Evolutionary conservation across 1,140 invertebrate genomes (phyloP).

Genomic region (Polyergus mexicanus): DNA sequence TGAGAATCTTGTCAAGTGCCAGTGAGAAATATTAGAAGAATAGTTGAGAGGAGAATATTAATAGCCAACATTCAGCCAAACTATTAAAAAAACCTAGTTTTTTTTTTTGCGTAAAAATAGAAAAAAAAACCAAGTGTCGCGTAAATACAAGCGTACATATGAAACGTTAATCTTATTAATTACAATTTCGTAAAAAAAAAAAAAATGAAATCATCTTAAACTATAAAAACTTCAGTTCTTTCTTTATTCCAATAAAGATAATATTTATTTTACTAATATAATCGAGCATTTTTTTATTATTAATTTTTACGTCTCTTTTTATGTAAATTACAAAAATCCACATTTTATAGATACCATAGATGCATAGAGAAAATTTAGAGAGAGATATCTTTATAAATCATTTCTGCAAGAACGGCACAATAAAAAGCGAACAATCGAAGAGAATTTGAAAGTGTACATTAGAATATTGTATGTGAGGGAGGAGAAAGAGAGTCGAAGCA

Average conservation of each 20-base stretch:
- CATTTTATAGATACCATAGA: not conserved
- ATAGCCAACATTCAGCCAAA: conserved; percentile 18
- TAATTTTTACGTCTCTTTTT: no score
- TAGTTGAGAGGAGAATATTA: conserved; percentile 64
- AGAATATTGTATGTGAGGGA: not conserved
- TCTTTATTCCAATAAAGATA: no score
- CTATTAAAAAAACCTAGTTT: not conserved
- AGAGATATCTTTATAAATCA: not conserved
- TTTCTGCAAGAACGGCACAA: not conserved
- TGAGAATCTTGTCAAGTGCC: conserved; percentile 65
- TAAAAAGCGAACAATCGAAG: not conserved
- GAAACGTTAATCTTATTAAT: not conserved
- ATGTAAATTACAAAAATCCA: no score
- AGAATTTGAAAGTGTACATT: not conserved
- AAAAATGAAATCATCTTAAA: not conserved
- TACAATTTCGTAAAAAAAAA: not conserved
- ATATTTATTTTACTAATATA: no score
- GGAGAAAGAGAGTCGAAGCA: not conserved
- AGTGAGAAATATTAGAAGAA: conserved; percentile 51
- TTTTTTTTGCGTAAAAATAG: not conserved
- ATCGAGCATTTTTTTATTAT: no score
- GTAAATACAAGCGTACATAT: not conserved
- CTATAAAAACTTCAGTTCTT: no score
- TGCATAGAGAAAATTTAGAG: not conserved
- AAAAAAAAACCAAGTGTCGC: not conserved